Percentiles rank a stretch among this genome's conserved stretches.
These are phyloP conservation scores for Holothuria glaberrima DNA, from an alignment of 35 echinoderm and acorn worm species.

Conservation along the genomic window DNA sequence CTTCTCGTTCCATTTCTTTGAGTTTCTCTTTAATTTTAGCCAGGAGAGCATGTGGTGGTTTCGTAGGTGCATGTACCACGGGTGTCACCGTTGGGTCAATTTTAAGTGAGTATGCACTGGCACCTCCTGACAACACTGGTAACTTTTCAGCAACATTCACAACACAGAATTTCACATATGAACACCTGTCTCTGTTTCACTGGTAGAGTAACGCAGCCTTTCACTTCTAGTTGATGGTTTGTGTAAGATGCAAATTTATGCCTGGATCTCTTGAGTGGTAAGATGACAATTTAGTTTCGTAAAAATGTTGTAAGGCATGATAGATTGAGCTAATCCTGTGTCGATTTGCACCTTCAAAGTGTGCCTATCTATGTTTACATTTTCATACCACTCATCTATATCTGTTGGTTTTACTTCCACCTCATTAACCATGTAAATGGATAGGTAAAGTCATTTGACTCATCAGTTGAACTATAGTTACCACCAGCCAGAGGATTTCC, in stretches of 20 bases:
- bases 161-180: slow-evolving; percentile 60
- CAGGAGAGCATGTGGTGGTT: slow-evolving; percentile 45
- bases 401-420: neutral
- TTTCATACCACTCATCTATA: slow-evolving; percentile 76
- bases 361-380: slow-evolving; percentile 36
- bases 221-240: slow-evolving; percentile 30
- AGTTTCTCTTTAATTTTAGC: slow-evolving; percentile 40
- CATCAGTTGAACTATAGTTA: too few species aligned
- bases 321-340: slow-evolving; percentile 63
- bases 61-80: slow-evolving; percentile 79
- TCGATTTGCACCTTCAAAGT: slow-evolving; percentile 49
- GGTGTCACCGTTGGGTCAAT: too few species aligned
- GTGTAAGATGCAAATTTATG: slow-evolving; percentile 67
- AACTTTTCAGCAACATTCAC: slow-evolving; percentile 59
- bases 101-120: too few species aligned
- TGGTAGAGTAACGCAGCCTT: too few species aligned
- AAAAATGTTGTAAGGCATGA: slow-evolving; percentile 63
- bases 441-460: too few species aligned
- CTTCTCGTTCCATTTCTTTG: slow-evolving; percentile 60
- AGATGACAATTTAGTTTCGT: neutral
- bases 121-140: slow-evolving; percentile 65
- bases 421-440: too few species aligned
- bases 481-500: too few species aligned
- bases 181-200: neutral
- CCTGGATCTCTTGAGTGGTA: neutral